A percentile compares a stretch with the other conserved stretches of the same genome.
Evolutionary conservation across 2,113 vertebrate genomes (phyloP).

Genomic region (Pelobates fuscus): DNA sequence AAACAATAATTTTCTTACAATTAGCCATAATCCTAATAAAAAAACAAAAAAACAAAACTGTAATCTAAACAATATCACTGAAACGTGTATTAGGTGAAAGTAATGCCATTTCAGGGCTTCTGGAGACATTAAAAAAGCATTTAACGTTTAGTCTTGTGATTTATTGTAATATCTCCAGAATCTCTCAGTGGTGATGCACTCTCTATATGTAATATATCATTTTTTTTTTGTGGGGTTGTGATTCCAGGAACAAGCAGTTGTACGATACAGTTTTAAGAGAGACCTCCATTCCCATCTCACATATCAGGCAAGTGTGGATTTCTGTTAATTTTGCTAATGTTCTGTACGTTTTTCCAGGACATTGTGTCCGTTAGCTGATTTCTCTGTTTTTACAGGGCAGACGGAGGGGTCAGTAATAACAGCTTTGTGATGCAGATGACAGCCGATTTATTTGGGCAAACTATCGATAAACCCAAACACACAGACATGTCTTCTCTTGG

Average conservation of each 20-base stretch:
- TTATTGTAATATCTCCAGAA: too few relatives aligned
- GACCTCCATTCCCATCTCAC: slow-evolving; percentile 76
- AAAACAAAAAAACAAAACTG: too few relatives aligned
- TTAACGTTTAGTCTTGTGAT: too few relatives aligned
- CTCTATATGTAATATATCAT: too few relatives aligned
- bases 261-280: slow-evolving; percentile 85
- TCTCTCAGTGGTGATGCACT: too few relatives aligned
- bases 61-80: too few relatives aligned
- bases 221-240: slow-evolving; percentile 6
- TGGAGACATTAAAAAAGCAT: too few relatives aligned
- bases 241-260: slow-evolving; percentile 89
- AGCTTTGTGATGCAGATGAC: slow-evolving; percentile 95
- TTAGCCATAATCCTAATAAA: too few relatives aligned
- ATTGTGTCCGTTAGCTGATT: background rate
- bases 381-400: slow-evolving; percentile 71
- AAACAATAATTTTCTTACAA: too few relatives aligned
- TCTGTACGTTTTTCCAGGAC: background rate
- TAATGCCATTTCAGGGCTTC: too few relatives aligned
- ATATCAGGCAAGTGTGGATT: slow-evolving; percentile 75
- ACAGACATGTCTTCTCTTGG: slow-evolving; percentile 92
- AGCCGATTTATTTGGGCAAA: slow-evolving; percentile 82
- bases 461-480: slow-evolving; percentile 74
- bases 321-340: background rate
- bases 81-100: too few relatives aligned
- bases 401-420: slow-evolving; percentile 92